These are phyloP conservation scores for Phyllotreta cruciferae DNA, from an alignment of 2,888 invertebrate species.

Conservation along the genomic window DNA sequence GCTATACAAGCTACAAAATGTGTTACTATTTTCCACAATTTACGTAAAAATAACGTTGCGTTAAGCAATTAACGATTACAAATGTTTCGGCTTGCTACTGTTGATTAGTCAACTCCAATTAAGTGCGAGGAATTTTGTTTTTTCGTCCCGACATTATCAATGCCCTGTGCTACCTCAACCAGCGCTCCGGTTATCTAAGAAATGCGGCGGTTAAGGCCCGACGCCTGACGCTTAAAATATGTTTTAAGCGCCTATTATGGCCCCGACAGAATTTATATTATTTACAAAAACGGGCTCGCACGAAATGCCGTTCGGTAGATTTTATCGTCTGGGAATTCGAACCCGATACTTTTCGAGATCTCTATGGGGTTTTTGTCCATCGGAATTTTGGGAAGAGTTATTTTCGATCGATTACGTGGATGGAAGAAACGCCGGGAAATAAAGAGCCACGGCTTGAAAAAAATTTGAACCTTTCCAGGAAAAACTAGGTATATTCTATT, in stretches of 20 bases:
- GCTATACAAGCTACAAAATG: too few relatives aligned
- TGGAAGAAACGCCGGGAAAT: too few relatives aligned
- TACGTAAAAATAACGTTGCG: too few relatives aligned
- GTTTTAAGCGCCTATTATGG: constrained; percentile 21
- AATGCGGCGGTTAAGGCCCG: constrained; percentile 5
- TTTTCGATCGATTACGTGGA: too few relatives aligned
- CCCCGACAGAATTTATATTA: constrained; percentile 3
- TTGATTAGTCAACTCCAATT: not conserved
- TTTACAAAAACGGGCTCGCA: constrained; percentile 7
- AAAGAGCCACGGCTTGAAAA: too few relatives aligned
- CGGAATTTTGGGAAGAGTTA: not conserved
- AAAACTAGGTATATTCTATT: too few relatives aligned
- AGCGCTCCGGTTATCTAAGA: constrained; percentile 10
- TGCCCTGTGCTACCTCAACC: constrained; percentile 1
- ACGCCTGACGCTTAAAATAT: constrained; percentile 12
- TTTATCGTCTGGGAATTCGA: constrained; percentile 16
- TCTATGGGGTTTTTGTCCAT: constrained; percentile 1
- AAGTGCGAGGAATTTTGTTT: not conserved
- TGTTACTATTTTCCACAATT: too few relatives aligned
- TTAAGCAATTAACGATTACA: not conserved
- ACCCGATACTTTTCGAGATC: constrained; percentile 1
- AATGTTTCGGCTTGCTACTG: not conserved
- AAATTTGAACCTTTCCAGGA: too few relatives aligned
- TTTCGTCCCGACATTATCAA: not conserved
- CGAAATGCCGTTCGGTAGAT: constrained; percentile 7